Conservation (phyloP, 1,140 invertebrate species). For the Rhopalosiphum maidis region DNA sequence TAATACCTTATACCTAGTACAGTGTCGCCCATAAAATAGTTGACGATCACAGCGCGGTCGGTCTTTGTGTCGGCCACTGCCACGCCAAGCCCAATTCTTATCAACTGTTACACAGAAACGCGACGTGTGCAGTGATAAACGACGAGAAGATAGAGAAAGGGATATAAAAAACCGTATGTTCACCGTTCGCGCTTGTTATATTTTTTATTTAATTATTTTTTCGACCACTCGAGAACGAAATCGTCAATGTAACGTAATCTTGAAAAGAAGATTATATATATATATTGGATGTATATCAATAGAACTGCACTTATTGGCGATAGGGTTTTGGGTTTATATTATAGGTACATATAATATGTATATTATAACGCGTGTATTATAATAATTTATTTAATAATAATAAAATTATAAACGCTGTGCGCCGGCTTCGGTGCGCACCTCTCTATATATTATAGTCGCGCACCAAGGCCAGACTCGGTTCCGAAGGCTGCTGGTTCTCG, state of each 20-base stretch:
- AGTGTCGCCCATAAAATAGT: not conserved
- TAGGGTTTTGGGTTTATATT: too few relatives aligned
- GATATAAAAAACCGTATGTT: not conserved
- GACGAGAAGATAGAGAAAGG: not conserved
- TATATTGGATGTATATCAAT: not conserved
- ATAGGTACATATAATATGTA: not conserved
- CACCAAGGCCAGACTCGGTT: constrained; percentile 43
- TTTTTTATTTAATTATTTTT: not conserved
- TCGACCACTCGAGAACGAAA: not conserved
- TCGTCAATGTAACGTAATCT: not conserved
- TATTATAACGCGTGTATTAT: not conserved
- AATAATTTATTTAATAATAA: not conserved
- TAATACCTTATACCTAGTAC: not conserved
- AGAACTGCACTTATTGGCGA: not conserved
- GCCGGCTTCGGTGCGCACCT: constrained; percentile 7
- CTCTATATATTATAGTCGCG: constrained; percentile 17
- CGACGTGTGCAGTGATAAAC: not conserved
- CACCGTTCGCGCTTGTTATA: not conserved
- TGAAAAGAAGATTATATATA: not conserved
- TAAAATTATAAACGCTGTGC: not conserved
- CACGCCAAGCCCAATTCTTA: not conserved
- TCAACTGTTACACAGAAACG: not conserved
- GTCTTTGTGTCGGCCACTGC: not conserved
- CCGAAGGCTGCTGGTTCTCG: constrained; percentile 40
- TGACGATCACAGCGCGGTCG: not conserved